Percentiles rank a stretch among this genome's conserved stretches.
Conservation (phyloP, 1,140 invertebrate genomes). For the Zeugodacus cucurbitae region DNA sequence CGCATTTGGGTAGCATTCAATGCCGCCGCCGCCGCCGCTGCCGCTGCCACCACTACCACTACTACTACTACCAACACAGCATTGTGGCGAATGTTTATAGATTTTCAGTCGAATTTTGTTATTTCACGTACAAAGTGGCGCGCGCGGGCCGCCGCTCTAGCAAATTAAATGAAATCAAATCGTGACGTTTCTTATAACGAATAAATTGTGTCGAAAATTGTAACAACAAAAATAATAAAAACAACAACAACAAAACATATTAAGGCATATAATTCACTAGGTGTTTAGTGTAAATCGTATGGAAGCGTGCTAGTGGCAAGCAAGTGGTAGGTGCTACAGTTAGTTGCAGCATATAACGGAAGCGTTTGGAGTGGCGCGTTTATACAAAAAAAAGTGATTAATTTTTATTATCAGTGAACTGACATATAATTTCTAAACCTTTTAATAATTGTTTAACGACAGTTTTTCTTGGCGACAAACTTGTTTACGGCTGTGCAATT, state of each 20-base stretch:
- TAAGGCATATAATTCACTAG: not conserved
- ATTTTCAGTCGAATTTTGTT: constrained; percentile 65
- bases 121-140: constrained; percentile 62
- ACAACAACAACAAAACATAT: not conserved
- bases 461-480: not conserved
- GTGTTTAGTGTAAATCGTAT: not conserved
- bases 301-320: not conserved
- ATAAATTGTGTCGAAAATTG: constrained; percentile 23
- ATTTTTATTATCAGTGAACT: too few species aligned
- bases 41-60: constrained; percentile 35
- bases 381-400: not conserved
- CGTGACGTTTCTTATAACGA: not conserved
- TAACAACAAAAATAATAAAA: not conserved
- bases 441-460: not conserved
- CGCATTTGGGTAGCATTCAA: not conserved
- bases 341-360: not conserved
- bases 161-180: not conserved
- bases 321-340: not conserved
- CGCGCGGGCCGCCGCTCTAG: constrained; percentile 45
- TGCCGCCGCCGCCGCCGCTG: not conserved
- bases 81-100: constrained; percentile 58
- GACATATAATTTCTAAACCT: not conserved
- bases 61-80: constrained; percentile 33
- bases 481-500: not conserved
- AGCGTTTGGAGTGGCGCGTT: not conserved